A percentile compares a stretch with the other conserved stretches of the same genome.
These are phyloP conservation scores for Tineola bisselliella DNA, from an alignment of 2,888 invertebrate genomes.

Conservation along the genomic window DNA sequence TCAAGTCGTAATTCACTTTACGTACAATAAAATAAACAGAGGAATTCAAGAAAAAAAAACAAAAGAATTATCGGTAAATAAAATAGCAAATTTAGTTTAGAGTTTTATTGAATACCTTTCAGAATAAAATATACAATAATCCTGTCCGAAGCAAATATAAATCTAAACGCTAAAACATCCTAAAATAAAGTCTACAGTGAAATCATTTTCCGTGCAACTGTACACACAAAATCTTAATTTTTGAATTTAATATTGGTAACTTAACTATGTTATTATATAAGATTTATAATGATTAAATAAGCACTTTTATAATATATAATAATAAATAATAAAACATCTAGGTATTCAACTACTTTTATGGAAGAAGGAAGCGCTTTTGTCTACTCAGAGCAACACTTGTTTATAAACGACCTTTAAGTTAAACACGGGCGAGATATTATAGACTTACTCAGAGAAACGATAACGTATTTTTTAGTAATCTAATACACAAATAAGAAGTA, in stretches of 20 bases:
- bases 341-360: not conserved
- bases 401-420: not conserved
- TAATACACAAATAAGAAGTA: no score
- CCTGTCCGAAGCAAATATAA: conserved; percentile 45
- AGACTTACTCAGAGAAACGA: no score
- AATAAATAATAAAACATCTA: not conserved
- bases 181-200: conserved; percentile 38
- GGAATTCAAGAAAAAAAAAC: no score
- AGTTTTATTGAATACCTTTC: conserved; percentile 53
- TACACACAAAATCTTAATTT: conserved; percentile 44
- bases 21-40: no score
- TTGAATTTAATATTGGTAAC: not conserved
- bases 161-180: conserved; percentile 40
- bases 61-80: not conserved
- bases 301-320: not conserved
- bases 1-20: no score
- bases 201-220: conserved; percentile 46
- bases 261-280: not conserved
- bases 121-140: conserved; percentile 44
- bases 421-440: no score
- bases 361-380: not conserved
- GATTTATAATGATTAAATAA: not conserved
- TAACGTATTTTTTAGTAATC: no score
- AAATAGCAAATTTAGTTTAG: not conserved
- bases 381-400: not conserved